These are phyloP conservation scores for Leptothorax acervorum DNA, from an alignment of 2,888 invertebrate genomes.

Conservation along the genomic window DNA sequence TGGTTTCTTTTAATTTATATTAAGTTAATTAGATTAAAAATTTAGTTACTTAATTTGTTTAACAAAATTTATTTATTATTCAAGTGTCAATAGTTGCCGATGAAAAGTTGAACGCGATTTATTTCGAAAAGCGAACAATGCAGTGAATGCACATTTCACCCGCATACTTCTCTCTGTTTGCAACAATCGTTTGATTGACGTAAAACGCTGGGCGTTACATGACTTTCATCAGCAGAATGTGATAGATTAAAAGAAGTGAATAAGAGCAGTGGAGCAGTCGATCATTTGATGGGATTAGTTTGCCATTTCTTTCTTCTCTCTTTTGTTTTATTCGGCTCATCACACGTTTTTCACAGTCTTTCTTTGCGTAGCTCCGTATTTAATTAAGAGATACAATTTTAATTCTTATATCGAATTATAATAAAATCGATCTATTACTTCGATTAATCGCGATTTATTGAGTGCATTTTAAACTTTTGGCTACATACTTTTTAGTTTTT, in stretches of 20 bases:
- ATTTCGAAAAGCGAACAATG: constrained; percentile 22
- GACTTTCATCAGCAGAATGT: constrained; percentile 29
- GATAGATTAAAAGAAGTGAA: constrained; percentile 30
- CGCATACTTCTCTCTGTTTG: constrained; percentile 10
- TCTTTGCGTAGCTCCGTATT: background rate
- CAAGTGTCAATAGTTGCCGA: background rate
- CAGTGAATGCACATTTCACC: constrained; percentile 20
- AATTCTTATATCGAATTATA: background rate
- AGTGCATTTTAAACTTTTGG: background rate
- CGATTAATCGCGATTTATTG: background rate
- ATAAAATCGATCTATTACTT: background rate
- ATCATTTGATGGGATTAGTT: constrained; percentile 3
- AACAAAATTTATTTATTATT: constrained; percentile 4
- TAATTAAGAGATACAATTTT: too few species aligned
- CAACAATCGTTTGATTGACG: constrained; percentile 36
- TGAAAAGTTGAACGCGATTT: constrained; percentile 5
- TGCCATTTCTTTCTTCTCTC: background rate
- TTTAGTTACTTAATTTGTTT: background rate
- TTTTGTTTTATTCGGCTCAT: constrained; percentile 2
- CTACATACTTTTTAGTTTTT: background rate
- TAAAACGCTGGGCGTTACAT: constrained; percentile 13
- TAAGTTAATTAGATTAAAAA: background rate
- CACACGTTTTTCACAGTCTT: background rate
- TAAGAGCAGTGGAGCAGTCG: constrained; percentile 18
- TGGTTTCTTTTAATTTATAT: background rate